These are phyloP conservation scores for Sericinus montela DNA, from an alignment of 2,888 invertebrate species.

Conservation along the genomic window DNA sequence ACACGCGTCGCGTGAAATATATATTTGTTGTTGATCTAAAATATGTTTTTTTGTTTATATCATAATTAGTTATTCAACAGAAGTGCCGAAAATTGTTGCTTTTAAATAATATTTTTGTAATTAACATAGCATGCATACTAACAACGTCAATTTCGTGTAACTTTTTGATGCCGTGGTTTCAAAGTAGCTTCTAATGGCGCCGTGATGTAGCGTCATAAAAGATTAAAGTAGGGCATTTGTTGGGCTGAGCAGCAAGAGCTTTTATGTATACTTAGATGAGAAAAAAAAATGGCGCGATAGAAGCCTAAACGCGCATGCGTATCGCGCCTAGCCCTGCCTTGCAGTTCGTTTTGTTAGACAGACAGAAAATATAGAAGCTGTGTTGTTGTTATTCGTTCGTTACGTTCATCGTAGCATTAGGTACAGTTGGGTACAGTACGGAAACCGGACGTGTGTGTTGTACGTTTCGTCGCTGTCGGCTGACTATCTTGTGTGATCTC, in stretches of 20 bases:
- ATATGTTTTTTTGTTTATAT: too few relatives aligned
- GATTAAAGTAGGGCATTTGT: constrained; percentile 15
- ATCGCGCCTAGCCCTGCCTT: constrained; percentile 33
- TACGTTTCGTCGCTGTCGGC: background rate
- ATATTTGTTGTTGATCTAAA: too few relatives aligned
- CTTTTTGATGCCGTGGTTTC: background rate
- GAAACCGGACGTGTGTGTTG: constrained; percentile 15
- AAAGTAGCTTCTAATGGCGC: constrained; percentile 5
- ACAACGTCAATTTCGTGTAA: too few relatives aligned
- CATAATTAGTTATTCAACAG: too few relatives aligned
- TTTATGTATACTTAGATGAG: constrained; percentile 16
- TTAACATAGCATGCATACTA: too few relatives aligned
- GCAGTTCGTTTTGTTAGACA: constrained; percentile 23
- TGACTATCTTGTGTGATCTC: constrained; percentile 6
- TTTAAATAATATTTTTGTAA: too few relatives aligned
- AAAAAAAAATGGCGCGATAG: constrained; percentile 8
- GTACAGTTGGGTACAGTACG: constrained; percentile 9
- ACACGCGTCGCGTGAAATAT: too few relatives aligned
- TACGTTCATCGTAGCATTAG: background rate
- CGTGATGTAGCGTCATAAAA: constrained; percentile 13
- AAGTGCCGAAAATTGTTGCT: too few relatives aligned
- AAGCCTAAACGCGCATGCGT: constrained; percentile 32
- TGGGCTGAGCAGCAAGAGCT: constrained; percentile 12
- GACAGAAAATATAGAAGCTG: constrained; percentile 26
- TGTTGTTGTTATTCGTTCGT: constrained; percentile 12